Conservation (phyloP, 2,888 invertebrate species). For the Campopleginae sp. region DNA sequence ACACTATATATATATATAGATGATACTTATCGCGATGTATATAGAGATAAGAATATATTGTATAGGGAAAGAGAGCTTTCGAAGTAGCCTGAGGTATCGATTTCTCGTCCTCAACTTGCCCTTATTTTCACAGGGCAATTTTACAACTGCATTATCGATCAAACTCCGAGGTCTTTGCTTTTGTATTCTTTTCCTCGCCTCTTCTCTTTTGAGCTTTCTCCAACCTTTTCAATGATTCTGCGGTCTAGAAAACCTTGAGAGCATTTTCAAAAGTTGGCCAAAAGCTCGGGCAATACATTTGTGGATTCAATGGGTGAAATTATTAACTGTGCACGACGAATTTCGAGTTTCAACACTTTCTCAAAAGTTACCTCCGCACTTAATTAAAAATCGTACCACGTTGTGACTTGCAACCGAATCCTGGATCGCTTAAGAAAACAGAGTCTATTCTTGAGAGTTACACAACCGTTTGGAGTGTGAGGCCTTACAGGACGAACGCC, state of each 20-base stretch:
- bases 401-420: too few species aligned
- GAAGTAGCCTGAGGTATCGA: slow-evolving; percentile 42
- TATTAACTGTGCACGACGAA: too few species aligned
- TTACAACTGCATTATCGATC: slow-evolving; percentile 66
- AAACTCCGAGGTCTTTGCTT: slow-evolving; percentile 52
- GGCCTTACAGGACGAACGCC: too few species aligned
- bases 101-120: slow-evolving; percentile 56
- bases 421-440: too few species aligned
- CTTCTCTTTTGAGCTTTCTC: not conserved
- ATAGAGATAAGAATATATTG: slow-evolving; percentile 30
- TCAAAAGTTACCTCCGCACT: too few species aligned
- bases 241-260: not conserved
- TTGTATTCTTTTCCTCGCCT: not conserved
- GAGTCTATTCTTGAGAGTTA: too few species aligned
- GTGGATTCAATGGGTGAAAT: too few species aligned
- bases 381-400: too few species aligned
- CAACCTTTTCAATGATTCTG: not conserved
- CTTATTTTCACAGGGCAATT: slow-evolving; percentile 62
- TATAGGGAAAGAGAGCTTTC: slow-evolving; percentile 16
- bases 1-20: slow-evolving; percentile 22
- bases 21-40: slow-evolving; percentile 23
- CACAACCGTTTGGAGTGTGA: too few species aligned
- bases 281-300: not conserved
- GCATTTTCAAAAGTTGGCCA: not conserved
- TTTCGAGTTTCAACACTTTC: too few species aligned